A percentile compares a stretch with the other conserved stretches of the same genome.
phyloP scores from a whole-genome alignment of 2,888 invertebrate species.

The Sesamia inferens region DNA sequence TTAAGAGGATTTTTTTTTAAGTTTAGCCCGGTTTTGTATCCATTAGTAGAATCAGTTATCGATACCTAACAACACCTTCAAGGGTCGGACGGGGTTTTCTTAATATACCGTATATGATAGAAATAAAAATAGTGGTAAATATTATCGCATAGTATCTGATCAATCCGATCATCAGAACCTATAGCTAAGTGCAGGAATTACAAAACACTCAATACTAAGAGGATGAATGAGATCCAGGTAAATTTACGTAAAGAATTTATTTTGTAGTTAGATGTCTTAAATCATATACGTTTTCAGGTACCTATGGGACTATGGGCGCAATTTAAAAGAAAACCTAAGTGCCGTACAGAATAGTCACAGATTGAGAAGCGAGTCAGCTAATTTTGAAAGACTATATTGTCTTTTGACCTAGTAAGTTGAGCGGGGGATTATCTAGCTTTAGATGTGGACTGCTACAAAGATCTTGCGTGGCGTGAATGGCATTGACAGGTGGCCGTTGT shows the following conservation, averaged over 20 bases:
- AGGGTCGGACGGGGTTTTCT: too few species aligned
- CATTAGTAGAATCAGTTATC: too few species aligned
- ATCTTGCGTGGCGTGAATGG: neutral
- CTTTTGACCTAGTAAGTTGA: constrained; percentile 11
- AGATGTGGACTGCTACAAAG: neutral
- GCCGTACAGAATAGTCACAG: neutral
- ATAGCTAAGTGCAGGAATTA: neutral
- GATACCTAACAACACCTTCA: too few species aligned
- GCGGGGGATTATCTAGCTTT: neutral
- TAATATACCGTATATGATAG: too few species aligned
- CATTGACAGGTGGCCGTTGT: neutral
- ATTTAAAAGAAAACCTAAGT: neutral
- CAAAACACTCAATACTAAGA: neutral
- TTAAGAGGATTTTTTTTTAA: too few species aligned
- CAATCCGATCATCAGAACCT: neutral
- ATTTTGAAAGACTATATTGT: constrained; percentile 28
- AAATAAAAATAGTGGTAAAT: too few species aligned
- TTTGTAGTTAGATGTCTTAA: neutral
- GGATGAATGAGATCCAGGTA: neutral
- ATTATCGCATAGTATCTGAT: neutral
- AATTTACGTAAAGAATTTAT: neutral
- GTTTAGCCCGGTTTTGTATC: too few species aligned
- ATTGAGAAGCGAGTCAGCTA: constrained; percentile 5
- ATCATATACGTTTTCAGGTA: neutral
- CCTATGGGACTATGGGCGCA: neutral